Conservation (phyloP, 2,113 vertebrate species). For the Onychostoma macrolepis region DNA sequence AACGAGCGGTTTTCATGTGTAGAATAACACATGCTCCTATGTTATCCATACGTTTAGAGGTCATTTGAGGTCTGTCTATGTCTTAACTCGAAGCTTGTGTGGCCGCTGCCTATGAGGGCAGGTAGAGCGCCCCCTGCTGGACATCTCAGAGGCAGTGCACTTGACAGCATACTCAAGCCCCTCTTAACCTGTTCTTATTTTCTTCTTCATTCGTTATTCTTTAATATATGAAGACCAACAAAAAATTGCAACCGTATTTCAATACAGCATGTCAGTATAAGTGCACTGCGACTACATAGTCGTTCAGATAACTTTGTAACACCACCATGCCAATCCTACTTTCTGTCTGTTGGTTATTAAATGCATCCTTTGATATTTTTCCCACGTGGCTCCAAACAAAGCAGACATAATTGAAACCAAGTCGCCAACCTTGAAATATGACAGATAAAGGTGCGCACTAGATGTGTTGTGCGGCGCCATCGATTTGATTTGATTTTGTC, state of each 20-base stretch:
- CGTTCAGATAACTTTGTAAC: not conserved
- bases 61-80: constrained; percentile 51
- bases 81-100: constrained; percentile 11
- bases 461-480: constrained; percentile 23
- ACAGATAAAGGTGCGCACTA: constrained; percentile 24
- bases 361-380: not conserved
- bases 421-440: constrained; percentile 32
- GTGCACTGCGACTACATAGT: not conserved
- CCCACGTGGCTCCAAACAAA: constrained; percentile 20
- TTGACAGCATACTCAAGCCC: not conserved
- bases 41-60: constrained; percentile 38
- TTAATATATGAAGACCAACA: not conserved
- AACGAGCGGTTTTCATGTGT: not conserved
- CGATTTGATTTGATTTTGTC: constrained; percentile 47
- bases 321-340: not conserved
- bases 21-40: constrained; percentile 8
- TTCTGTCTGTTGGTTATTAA: not conserved
- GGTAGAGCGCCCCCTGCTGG: constrained; percentile 55
- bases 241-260: not conserved
- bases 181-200: not conserved
- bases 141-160: not conserved
- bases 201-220: not conserved
- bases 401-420: constrained; percentile 33
- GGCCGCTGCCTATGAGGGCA: constrained; percentile 22
- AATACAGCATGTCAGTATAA: not conserved